Evolutionary conservation across 1,140 invertebrate genomes (phyloP).

Genomic region (Coelopa frigida): DNA sequence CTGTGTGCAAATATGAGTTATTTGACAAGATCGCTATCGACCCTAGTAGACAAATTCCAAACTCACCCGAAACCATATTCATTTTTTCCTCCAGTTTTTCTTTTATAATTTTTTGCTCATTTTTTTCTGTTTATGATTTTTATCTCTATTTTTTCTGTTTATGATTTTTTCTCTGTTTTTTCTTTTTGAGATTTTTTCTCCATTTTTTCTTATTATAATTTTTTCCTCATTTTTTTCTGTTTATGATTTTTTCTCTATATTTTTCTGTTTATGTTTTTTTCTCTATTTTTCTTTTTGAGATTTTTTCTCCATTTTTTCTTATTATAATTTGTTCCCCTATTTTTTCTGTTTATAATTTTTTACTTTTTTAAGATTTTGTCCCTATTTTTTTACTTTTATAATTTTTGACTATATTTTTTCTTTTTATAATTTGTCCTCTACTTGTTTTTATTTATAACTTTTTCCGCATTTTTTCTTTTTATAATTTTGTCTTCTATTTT

Average conservation of each 20-base stretch:
- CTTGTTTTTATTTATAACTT: not conserved
- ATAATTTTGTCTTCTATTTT: not conserved
- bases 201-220: not conserved
- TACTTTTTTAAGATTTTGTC: not conserved
- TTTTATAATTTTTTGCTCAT: not conserved
- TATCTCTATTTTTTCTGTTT: not conserved
- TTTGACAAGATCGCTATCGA: no score
- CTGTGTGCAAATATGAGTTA: no score
- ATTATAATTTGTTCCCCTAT: not conserved
- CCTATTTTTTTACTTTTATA: not conserved
- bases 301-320: not conserved
- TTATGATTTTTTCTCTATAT: not conserved
- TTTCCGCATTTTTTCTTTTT: not conserved
- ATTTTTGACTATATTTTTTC: not conserved
- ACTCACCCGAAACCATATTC: not conserved
- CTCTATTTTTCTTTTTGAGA: not conserved
- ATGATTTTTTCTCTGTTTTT: not conserved
- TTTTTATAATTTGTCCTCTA: not conserved
- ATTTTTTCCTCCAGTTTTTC: conserved; percentile 4
- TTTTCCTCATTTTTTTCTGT: not conserved
- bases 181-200: not conserved
- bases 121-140: not conserved
- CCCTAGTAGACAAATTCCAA: not conserved
- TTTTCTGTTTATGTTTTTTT: not conserved
- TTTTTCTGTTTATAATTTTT: not conserved